A percentile compares a stretch with the other conserved stretches of the same genome.
phyloP scores from a whole-genome alignment of 2,888 invertebrate genomes.

The Polydesmus complanatus region DNA sequence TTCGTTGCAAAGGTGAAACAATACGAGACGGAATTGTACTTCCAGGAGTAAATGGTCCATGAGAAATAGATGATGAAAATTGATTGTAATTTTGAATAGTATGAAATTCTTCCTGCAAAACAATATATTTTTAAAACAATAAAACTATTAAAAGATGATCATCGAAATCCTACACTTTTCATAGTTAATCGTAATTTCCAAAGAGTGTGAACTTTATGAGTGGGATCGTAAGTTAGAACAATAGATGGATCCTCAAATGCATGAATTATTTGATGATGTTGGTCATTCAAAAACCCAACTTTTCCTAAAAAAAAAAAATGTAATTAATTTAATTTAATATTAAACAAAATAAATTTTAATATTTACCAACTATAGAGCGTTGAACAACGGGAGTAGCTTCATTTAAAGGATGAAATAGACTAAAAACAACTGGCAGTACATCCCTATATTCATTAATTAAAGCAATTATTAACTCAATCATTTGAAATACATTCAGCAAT shows the following conservation, averaged over 20 bases:
- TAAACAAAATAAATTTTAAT: background rate
- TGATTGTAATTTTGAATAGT: background rate
- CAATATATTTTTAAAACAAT: background rate
- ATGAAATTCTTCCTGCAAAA: background rate
- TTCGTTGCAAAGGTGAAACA: slow-evolving; percentile 25
- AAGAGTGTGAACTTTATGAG: slow-evolving; percentile 61
- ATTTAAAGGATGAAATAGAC: slow-evolving; percentile 75
- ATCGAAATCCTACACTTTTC: background rate
- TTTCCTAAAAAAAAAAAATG: slow-evolving; percentile 5
- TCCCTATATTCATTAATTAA: too few species aligned
- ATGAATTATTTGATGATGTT: slow-evolving; percentile 53
- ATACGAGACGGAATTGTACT: slow-evolving; percentile 22
- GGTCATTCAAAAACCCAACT: slow-evolving; percentile 28
- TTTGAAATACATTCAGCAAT: background rate
- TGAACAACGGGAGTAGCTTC: slow-evolving; percentile 68
- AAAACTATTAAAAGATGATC: slow-evolving; percentile 51
- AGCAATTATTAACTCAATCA: too few species aligned
- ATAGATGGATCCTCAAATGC: slow-evolving; percentile 63
- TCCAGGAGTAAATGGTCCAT: background rate
- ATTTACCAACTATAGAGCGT: slow-evolving; percentile 1
- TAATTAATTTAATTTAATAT: background rate
- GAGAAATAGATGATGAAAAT: background rate
- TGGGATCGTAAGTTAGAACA: slow-evolving; percentile 63
- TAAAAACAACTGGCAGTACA: slow-evolving; percentile 61
- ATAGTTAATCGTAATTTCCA: slow-evolving; percentile 64